Evolutionary conservation across 2,113 vertebrate genomes (phyloP), one percentile per base, ranked within the genome.

Genomic region (Panthera uncia): DNA sequence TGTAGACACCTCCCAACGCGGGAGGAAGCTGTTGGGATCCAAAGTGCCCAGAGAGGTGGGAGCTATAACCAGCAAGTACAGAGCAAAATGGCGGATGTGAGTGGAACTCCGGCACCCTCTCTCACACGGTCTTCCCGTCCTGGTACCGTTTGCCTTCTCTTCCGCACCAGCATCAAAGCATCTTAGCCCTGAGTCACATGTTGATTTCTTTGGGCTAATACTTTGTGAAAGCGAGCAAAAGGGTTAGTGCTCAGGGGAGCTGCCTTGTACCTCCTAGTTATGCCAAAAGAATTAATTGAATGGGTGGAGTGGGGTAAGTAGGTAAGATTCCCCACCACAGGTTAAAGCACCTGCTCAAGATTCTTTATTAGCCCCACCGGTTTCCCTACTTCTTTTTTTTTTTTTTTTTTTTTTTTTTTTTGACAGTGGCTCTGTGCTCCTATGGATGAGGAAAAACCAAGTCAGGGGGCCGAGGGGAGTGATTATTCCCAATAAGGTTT

Each of bases 161-260:
- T 74, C 88, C 41, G 10, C 14, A 33, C 3, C 27, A 65, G 7
- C 19, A 80, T 78, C n/a, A 84, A 88, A 74, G 48, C 71, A 21
- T 94, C n/a, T 91, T 88, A 38, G 45, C 57, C 55, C 57, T 5
- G 29, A 81, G 18, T 71, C 45, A 57, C 48, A 36, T 81, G 12
- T 63, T 69, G 61, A 86, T 85, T 57, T 81, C 38, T 15, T 83
- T 79, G 31, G 94, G 90, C 87, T 55, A 50, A 66, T 63, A 33
- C 15, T 36, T 38, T 1, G 29, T 71, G 52, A 78, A 91, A 93
- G 15, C 55, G 68, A 97, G 23, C 25, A 86, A 25, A 50, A 31
- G 55, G 10, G 52, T 76, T 52, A 66, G 74, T 18, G 25, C 33
- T 73, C 27, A 55, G 14, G 79, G 73, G 15, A 88, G 25, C 19